Conservation (phyloP, 2,888 invertebrate species). For the Allolobophora icterica region DNA sequence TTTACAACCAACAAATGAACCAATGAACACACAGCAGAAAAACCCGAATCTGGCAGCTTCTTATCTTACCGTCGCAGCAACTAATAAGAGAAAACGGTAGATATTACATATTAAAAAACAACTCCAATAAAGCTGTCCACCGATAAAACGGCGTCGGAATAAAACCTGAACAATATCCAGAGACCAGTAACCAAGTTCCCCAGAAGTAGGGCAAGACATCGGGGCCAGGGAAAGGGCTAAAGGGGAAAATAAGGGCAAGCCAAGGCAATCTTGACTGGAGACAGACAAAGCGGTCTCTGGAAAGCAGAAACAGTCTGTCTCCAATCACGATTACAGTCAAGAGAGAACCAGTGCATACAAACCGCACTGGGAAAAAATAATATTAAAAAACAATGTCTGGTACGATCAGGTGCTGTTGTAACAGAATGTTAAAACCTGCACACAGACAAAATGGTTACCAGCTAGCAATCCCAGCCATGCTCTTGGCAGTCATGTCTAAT, state of each 20-base stretch:
- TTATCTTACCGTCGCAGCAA: background rate
- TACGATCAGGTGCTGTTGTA: too few relatives aligned
- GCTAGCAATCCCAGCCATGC: background rate
- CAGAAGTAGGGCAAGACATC: conserved; percentile 10
- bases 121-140: background rate
- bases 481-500: too few relatives aligned
- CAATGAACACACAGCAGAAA: background rate
- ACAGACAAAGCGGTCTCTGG: background rate
- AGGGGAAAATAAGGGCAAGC: background rate
- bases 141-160: background rate
- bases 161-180: conserved; percentile 11
- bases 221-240: background rate
- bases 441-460: too few relatives aligned
- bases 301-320: background rate
- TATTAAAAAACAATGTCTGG: too few relatives aligned
- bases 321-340: too few relatives aligned
- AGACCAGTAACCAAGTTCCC: background rate
- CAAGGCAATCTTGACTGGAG: background rate
- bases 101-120: conserved; percentile 2
- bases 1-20: background rate
- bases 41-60: background rate
- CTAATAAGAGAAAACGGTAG: background rate
- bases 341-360: too few relatives aligned
- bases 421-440: too few relatives aligned
- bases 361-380: too few relatives aligned